Percentiles rank a stretch among this genome's conserved stretches.
phyloP scores from a whole-genome alignment of 2,113 vertebrate species.

The Alaudala cheleensis region DNA sequence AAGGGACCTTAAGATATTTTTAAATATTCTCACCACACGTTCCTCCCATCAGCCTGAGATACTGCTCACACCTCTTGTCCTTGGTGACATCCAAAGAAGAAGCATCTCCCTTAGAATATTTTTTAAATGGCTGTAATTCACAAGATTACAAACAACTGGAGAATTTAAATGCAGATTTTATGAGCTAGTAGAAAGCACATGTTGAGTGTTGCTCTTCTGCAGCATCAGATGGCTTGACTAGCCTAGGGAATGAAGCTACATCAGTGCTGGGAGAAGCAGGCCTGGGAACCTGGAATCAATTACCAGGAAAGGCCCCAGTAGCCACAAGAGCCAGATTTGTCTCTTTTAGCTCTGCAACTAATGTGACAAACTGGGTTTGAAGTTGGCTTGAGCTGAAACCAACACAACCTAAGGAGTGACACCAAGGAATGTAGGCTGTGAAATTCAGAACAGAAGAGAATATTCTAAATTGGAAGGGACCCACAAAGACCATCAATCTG shows the following conservation, averaged over 20 bases:
- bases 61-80: not conserved
- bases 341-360: not conserved
- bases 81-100: not conserved
- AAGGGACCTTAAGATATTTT: not conserved
- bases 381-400: not conserved
- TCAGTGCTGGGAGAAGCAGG: not conserved
- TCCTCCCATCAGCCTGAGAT: fast-evolving
- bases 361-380: not conserved
- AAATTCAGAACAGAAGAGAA: not conserved
- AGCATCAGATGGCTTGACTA: not conserved
- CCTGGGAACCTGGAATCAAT: not conserved
- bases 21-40: not conserved
- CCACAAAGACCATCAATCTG: not conserved
- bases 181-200: not conserved
- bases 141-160: not conserved
- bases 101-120: not conserved
- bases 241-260: not conserved
- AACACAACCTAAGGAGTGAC: not conserved
- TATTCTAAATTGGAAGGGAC: not conserved
- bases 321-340: not conserved
- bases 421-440: fast-evolving
- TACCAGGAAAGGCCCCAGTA: not conserved
- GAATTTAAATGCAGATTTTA: not conserved
- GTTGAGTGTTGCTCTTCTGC: not conserved
- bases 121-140: not conserved